phyloP scores from a whole-genome alignment of 2,888 invertebrate genomes.

The Agonum fuliginosum region DNA sequence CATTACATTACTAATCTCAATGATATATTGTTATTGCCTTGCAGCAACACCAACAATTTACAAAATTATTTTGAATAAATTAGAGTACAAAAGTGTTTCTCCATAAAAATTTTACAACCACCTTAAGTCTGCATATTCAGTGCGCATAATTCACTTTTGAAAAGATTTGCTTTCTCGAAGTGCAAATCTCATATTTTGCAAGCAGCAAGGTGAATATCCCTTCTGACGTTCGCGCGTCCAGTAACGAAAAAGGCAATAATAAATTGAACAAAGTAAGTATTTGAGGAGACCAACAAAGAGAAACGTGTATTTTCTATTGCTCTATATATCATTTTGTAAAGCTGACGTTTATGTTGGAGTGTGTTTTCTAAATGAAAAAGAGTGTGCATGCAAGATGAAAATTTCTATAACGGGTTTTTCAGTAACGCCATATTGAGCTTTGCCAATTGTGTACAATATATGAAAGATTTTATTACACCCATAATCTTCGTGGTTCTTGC shows the following conservation, averaged over 20 bases:
- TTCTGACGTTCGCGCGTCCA: too few species aligned
- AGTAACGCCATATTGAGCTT: constrained; percentile 57
- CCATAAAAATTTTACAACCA: too few species aligned
- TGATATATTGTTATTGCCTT: too few species aligned
- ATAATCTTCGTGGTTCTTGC: constrained; percentile 42
- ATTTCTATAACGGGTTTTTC: constrained; percentile 58
- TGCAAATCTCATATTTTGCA: too few species aligned
- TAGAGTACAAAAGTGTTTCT: too few species aligned
- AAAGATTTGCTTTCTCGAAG: too few species aligned
- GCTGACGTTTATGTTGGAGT: constrained; percentile 57
- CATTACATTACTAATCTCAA: too few species aligned
- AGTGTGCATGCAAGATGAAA: constrained; percentile 54
- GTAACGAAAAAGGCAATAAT: constrained; percentile 56
- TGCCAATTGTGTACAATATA: constrained; percentile 59
- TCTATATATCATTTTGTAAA: constrained; percentile 53
- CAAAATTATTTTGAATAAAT: too few species aligned
- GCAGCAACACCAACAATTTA: too few species aligned
- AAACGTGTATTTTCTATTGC: constrained; percentile 50
- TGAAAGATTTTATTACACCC: constrained; percentile 54
- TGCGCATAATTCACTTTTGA: too few species aligned
- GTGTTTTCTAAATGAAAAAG: constrained; percentile 59
- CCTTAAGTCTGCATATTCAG: too few species aligned
- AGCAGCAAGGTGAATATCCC: too few species aligned
- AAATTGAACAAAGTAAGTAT: constrained; percentile 58
- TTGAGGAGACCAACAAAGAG: constrained; percentile 50